Conservation (phyloP, 2,888 invertebrate species). For the Lymantria monacha region DNA sequence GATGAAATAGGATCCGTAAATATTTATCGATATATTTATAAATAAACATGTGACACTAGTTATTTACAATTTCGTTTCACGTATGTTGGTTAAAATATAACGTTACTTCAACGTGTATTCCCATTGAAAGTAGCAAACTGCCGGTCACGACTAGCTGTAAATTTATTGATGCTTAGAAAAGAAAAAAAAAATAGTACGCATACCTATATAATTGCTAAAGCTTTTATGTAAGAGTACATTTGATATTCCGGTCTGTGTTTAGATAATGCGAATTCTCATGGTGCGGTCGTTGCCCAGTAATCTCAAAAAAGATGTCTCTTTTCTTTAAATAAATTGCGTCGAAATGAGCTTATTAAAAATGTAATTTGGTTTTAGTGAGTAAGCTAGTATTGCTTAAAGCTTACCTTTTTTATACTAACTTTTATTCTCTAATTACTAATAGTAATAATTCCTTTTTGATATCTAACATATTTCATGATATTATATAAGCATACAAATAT, state of each 20-base stretch:
- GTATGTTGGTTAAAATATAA: conserved; percentile 39
- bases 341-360: conserved; percentile 22
- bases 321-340: conserved; percentile 12
- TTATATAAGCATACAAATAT: background rate
- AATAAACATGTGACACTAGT: background rate
- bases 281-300: conserved; percentile 26
- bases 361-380: conserved; percentile 11
- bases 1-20: background rate
- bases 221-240: conserved; percentile 11
- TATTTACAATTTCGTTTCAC: conserved; percentile 47
- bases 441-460: background rate
- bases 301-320: conserved; percentile 15
- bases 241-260: conserved; percentile 11
- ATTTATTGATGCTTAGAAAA: conserved; percentile 25
- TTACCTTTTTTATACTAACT: background rate
- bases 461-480: background rate
- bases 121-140: conserved; percentile 18
- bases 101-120: conserved; percentile 36
- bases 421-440: too few species aligned
- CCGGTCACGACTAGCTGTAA: conserved; percentile 38
- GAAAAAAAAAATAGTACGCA: conserved; percentile 21
- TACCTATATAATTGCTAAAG: conserved; percentile 18
- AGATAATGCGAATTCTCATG: conserved; percentile 25
- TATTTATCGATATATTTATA: background rate
- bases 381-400: background rate